Evolutionary conservation across 2,888 invertebrate genomes (phyloP).

Genomic region (Rhamphomyia laevipes): DNA sequence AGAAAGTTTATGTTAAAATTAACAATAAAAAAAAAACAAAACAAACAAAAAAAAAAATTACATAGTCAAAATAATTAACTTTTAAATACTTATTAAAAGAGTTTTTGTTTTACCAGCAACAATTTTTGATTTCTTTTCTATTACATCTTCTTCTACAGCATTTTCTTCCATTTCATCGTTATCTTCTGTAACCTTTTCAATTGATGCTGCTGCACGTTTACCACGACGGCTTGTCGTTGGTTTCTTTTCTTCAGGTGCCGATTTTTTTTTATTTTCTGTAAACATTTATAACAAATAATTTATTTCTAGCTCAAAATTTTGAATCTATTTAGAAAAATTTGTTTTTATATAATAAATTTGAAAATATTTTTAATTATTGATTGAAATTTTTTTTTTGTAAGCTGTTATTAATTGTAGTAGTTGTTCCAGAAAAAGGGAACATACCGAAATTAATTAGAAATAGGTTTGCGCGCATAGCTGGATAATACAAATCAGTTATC

Average conservation of each 20-base stretch:
- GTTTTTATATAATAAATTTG: neutral
- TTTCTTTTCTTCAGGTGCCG: neutral
- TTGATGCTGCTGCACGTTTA: neutral
- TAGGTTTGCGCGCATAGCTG: too few relatives aligned
- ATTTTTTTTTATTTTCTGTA: neutral
- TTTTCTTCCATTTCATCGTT: slow-evolving; percentile 17
- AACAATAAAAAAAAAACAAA: neutral
- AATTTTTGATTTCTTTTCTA: slow-evolving; percentile 19
- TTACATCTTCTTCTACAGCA: slow-evolving; percentile 11
- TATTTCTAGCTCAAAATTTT: neutral
- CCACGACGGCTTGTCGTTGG: neutral
- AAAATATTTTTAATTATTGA: too few relatives aligned
- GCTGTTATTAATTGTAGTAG: too few relatives aligned
- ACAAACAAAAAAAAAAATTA: neutral
- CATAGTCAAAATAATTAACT: too few relatives aligned
- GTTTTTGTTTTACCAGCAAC: slow-evolving; percentile 25
- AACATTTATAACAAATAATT: neutral
- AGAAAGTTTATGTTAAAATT: too few relatives aligned
- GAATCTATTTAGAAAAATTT: too few relatives aligned
- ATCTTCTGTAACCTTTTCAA: slow-evolving; percentile 3
- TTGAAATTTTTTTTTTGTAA: too few relatives aligned
- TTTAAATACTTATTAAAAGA: neutral
- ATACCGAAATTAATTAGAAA: too few relatives aligned
- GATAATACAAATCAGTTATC: too few relatives aligned
- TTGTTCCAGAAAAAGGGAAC: too few relatives aligned